Conservation (phyloP, 2,113 vertebrate genomes). For the Hyperoodon ampullatus region DNA sequence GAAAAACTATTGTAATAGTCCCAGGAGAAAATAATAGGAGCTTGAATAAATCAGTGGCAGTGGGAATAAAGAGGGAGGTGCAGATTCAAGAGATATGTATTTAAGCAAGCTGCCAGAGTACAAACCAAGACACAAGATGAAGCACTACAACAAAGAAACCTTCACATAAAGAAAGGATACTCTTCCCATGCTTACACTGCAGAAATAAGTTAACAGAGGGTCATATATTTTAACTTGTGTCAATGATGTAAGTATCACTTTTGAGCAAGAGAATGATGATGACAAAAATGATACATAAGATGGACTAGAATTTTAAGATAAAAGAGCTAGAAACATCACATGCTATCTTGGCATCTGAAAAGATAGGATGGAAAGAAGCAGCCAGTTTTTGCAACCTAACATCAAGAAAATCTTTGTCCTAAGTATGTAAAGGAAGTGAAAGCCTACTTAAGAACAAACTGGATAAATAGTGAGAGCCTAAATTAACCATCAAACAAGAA, state of each 20-base stretch:
- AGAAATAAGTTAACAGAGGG: conserved; percentile 33
- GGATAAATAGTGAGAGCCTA: not conserved
- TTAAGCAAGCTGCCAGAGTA: conserved; percentile 24
- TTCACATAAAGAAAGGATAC: not conserved
- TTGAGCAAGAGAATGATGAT: conserved; percentile 2
- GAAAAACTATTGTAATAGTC: not conserved
- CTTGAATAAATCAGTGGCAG: not conserved
- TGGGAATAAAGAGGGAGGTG: not conserved
- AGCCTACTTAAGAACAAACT: not conserved
- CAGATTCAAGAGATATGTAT: not conserved
- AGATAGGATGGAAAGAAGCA: not conserved
- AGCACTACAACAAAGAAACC: not conserved
- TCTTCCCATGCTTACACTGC: not conserved
- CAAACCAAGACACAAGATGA: not conserved
- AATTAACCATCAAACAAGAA: conserved; percentile 18
- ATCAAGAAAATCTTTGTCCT: conserved; percentile 15
- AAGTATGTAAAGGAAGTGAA: not conserved
- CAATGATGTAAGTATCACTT: conserved; percentile 16
- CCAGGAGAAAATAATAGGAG: not conserved
- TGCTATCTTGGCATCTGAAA: not conserved
- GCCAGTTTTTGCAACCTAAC: not conserved
- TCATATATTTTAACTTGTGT: conserved; percentile 27
- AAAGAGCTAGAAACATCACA: not conserved
- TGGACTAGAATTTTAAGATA: conserved; percentile 21
- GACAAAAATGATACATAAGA: conserved; percentile 16